Percentiles rank a stretch among this genome's conserved stretches.
Evolutionary conservation across 2,797 vertebrate genomes (phyloP).

Genomic region (Dromococcyx pavoninus): DNA sequence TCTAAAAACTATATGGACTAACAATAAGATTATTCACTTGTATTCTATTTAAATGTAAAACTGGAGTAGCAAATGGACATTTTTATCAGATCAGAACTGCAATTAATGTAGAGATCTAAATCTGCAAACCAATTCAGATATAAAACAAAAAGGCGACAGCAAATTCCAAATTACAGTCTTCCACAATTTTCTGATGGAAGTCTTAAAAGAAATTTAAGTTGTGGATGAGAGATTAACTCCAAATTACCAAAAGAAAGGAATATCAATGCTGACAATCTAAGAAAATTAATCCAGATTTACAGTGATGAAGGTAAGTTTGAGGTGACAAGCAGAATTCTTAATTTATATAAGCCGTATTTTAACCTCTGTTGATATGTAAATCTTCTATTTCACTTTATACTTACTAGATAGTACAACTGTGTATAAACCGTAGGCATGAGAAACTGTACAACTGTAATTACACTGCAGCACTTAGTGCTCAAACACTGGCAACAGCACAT

Average conservation of each 20-base stretch:
- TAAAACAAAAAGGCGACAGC: neutral
- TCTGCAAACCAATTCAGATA: neutral
- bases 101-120: neutral
- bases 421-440: neutral
- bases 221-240: neutral
- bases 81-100: neutral
- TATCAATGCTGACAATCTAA: neutral
- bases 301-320: neutral
- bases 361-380: neutral
- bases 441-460: neutral
- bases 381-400: neutral
- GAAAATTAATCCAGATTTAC: neutral
- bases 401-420: neutral
- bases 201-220: neutral
- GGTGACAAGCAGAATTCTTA: neutral
- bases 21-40: neutral
- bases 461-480: neutral
- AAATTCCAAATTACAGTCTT: neutral
- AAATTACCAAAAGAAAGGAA: neutral
- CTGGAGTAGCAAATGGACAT: neutral
- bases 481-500: neutral
- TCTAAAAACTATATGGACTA: neutral
- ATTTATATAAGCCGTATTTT: neutral
- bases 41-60: neutral
- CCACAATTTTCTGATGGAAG: neutral